Conservation (phyloP, 2,888 invertebrate species). For the Dicyrtomina minuta region DNA sequence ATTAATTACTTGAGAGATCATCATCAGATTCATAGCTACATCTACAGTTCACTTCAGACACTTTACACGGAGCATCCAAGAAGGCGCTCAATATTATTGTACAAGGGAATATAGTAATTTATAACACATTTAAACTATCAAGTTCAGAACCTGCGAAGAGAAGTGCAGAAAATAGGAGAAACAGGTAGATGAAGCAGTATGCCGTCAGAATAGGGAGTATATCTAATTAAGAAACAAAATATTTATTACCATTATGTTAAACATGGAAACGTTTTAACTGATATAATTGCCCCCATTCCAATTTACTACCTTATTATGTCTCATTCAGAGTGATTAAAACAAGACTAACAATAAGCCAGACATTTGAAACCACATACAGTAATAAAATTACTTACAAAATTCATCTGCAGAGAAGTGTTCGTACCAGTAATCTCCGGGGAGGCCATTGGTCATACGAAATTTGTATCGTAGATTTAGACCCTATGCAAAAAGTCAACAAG, state of each 20-base stretch:
- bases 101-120: constrained; percentile 16
- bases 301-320: too few species aligned
- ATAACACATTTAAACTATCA: background rate
- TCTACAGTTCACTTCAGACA: too few species aligned
- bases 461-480: constrained; percentile 78
- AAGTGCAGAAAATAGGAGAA: constrained; percentile 71
- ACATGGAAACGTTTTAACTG: background rate
- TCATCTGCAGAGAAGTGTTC: constrained; percentile 93
- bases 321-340: background rate
- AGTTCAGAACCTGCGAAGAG: constrained; percentile 67
- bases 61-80: too few species aligned
- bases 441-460: constrained; percentile 85
- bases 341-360: too few species aligned
- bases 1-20: too few species aligned
- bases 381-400: constrained; percentile 83
- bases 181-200: constrained; percentile 71
- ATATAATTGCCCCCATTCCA: too few species aligned
- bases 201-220: constrained; percentile 79
- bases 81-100: too few species aligned
- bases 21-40: too few species aligned
- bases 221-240: constrained; percentile 62
- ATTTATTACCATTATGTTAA: background rate
- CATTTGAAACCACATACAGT: too few species aligned
- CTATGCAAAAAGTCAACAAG: constrained; percentile 56
- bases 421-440: constrained; percentile 76